Conservation (phyloP, 2,888 invertebrate species). For the Ophraella communa region DNA sequence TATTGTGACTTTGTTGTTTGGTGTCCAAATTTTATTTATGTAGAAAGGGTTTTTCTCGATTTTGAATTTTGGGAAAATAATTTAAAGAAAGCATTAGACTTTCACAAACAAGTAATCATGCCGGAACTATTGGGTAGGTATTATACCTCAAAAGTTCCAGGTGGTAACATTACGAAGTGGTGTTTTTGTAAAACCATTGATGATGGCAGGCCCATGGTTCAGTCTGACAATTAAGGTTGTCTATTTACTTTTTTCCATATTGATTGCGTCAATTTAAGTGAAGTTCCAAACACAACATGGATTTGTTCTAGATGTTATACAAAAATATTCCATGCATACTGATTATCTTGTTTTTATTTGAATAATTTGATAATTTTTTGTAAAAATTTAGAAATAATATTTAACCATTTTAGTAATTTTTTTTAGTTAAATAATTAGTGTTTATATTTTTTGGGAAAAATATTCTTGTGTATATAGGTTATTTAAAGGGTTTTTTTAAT, state of each 20-base stretch:
- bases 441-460: too few relatives aligned
- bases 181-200: constrained; percentile 25
- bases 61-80: constrained; percentile 23
- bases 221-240: constrained; percentile 83
- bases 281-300: constrained; percentile 14
- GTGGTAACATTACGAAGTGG: constrained; percentile 7
- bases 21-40: constrained; percentile 16
- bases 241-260: constrained; percentile 96
- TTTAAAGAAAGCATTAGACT: neutral
- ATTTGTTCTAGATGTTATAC: too few relatives aligned
- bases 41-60: constrained; percentile 24
- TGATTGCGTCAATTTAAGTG: constrained; percentile 77
- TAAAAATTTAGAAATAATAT: too few relatives aligned
- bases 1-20: constrained; percentile 34
- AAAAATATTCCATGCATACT: too few relatives aligned
- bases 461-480: too few relatives aligned
- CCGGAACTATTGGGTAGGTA: constrained; percentile 31
- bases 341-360: too few relatives aligned
- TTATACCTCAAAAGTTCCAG: constrained; percentile 28
- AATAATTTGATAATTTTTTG: too few relatives aligned
- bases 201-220: constrained; percentile 69
- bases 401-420: too few relatives aligned
- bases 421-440: too few relatives aligned
- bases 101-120: constrained; percentile 27
- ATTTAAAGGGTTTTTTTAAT: too few relatives aligned